Percentiles rank a stretch among this genome's conserved stretches.
These are phyloP conservation scores for Poecilia velifera DNA, from an alignment of 2,797 vertebrate species.

Conservation along the genomic window DNA sequence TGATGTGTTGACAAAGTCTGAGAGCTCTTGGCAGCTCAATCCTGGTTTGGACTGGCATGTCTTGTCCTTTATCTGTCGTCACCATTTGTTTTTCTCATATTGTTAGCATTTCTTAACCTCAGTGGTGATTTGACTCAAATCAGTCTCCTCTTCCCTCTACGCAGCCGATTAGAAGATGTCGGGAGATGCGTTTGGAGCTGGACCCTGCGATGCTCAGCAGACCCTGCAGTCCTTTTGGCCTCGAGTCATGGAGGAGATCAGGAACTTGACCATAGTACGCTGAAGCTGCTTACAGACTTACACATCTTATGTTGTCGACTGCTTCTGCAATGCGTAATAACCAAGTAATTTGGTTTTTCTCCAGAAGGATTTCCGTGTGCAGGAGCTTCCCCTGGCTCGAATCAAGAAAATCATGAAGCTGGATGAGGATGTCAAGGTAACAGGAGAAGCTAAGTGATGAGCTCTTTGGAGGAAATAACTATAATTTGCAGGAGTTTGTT, in stretches of 20 bases:
- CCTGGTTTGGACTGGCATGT: conserved; percentile 19
- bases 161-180: conserved; percentile 87
- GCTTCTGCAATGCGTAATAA: background rate
- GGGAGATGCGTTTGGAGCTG: conserved; percentile 88
- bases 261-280: conserved; percentile 94
- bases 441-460: conserved; percentile 12
- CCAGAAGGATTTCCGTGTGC: conserved; percentile 98
- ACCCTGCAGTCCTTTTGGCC: conserved; percentile 99
- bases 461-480: background rate
- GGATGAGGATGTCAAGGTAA: conserved; percentile 99
- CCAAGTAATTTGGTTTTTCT: conserved; percentile 55
- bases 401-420: conserved; percentile 99
- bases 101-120: conserved; percentile 11
- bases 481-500: background rate
- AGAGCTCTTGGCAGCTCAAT: conserved; percentile 24
- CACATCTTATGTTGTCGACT: background rate
- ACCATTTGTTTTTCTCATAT: background rate
- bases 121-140: conserved; percentile 18
- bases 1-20: conserved; percentile 49
- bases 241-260: conserved; percentile 97
- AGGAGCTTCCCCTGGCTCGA: conserved; percentile 96
- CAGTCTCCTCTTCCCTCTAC: background rate
- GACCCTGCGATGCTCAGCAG: conserved; percentile 95
- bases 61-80: conserved; percentile 7
- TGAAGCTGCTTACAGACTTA: background rate